A percentile compares a stretch with the other conserved stretches of the same genome.
phyloP scores from a whole-genome alignment of 1,140 invertebrate species.

The Microplitis mediator region DNA sequence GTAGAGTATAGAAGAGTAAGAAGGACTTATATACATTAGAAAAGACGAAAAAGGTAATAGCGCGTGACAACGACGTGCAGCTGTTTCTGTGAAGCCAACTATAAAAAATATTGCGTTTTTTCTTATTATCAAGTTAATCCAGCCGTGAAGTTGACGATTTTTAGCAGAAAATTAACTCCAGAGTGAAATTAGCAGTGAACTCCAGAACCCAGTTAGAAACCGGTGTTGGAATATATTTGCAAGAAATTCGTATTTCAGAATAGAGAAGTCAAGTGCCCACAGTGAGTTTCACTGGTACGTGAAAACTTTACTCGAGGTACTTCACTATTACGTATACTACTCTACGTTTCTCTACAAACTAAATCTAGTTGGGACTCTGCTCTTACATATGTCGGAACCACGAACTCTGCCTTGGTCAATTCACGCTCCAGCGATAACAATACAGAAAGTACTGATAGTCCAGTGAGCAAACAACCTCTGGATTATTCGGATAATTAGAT shows the following conservation, averaged over 20 bases:
- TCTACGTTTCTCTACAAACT: too few species aligned
- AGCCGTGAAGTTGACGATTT: slow-evolving; percentile 24
- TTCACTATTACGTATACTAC: too few species aligned
- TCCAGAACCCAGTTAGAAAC: too few species aligned
- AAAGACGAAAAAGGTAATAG: slow-evolving; percentile 15
- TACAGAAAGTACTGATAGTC: slow-evolving; percentile 34
- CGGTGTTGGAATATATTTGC: too few species aligned
- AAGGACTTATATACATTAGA: background rate
- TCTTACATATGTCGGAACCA: too few species aligned
- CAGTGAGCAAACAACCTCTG: slow-evolving; percentile 11
- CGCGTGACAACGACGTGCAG: slow-evolving; percentile 24
- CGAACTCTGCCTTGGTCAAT: slow-evolving; percentile 19
- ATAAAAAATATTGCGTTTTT: slow-evolving; percentile 1
- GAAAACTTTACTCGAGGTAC: too few species aligned
- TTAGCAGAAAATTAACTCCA: slow-evolving; percentile 25
- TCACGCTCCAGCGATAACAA: slow-evolving; percentile 27
- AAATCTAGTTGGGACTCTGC: too few species aligned
- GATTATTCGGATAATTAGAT: slow-evolving; percentile 40
- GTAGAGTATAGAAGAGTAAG: too few species aligned
- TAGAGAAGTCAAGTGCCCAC: background rate
- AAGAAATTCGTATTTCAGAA: too few species aligned
- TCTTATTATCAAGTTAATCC: slow-evolving; percentile 21
- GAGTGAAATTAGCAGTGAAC: background rate
- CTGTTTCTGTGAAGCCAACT: background rate
- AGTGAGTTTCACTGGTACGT: too few species aligned